Percentiles rank a stretch among this genome's conserved stretches.
Evolutionary conservation across 2,888 invertebrate genomes (phyloP).

Genomic region (Lydus trimaculatus): DNA sequence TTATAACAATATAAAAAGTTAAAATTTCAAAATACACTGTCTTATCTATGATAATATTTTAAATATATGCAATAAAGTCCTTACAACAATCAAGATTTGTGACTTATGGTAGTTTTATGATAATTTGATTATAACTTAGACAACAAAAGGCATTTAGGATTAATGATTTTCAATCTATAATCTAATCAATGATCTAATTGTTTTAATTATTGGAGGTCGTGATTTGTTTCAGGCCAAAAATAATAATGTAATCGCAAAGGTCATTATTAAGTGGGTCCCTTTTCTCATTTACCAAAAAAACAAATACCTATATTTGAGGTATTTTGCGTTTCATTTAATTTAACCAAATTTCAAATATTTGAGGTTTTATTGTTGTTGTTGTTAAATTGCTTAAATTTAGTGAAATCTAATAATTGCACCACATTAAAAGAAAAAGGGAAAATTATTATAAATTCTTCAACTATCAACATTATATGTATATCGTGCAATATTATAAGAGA

Average conservation of each 20-base stretch:
- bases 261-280: background rate
- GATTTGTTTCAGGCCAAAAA: background rate
- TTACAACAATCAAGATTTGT: background rate
- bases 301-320: background rate
- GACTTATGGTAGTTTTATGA: background rate
- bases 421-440: background rate
- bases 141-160: no score
- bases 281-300: background rate
- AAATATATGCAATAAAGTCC: background rate
- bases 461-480: background rate
- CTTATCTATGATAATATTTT: conserved; percentile 1
- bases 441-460: background rate
- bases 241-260: background rate
- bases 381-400: background rate
- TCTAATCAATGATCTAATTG: background rate
- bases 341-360: background rate
- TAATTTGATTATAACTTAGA: background rate
- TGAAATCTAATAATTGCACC: conserved; percentile 2
- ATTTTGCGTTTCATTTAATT: background rate
- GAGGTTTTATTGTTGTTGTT: background rate
- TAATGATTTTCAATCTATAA: background rate
- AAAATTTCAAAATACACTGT: background rate
- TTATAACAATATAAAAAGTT: background rate
- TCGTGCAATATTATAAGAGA: background rate
- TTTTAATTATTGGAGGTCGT: background rate